A percentile compares a stretch with the other conserved stretches of the same genome.
Evolutionary conservation across 2,888 invertebrate genomes (phyloP).

Genomic region (Apotomis betuletana): DNA sequence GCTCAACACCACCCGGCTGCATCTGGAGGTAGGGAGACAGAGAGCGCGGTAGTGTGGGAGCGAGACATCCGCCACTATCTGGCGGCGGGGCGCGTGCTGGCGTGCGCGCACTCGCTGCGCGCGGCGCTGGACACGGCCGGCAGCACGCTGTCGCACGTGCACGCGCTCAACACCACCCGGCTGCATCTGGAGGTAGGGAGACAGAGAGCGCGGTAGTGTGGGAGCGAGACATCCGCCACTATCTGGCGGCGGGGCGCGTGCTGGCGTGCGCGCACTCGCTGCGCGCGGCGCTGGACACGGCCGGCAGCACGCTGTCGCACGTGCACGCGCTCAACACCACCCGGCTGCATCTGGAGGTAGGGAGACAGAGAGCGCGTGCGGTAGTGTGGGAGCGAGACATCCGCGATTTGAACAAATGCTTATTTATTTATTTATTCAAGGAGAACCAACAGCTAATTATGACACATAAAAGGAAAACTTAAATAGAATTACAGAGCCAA

Average conservation of each 20-base stretch:
- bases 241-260: constrained; percentile 86
- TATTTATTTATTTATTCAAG: no score
- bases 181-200: constrained; percentile 86
- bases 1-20: constrained; percentile 89
- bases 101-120: constrained; percentile 89
- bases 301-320: constrained; percentile 89
- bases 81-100: constrained; percentile 89
- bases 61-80: constrained; percentile 63
- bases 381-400: no score
- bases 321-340: constrained; percentile 94
- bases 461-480: no score
- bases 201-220: constrained; percentile 71
- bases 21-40: constrained; percentile 84
- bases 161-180: constrained; percentile 91
- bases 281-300: constrained; percentile 85
- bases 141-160: constrained; percentile 90
- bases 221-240: constrained; percentile 66
- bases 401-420: no score
- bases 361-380: neutral
- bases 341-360: constrained; percentile 87
- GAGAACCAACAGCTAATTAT: no score
- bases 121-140: constrained; percentile 87
- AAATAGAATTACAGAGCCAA: no score
- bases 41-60: constrained; percentile 73
- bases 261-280: constrained; percentile 92